Conservation (phyloP, 2,888 invertebrate genomes). For the Conistra vaccinii region DNA sequence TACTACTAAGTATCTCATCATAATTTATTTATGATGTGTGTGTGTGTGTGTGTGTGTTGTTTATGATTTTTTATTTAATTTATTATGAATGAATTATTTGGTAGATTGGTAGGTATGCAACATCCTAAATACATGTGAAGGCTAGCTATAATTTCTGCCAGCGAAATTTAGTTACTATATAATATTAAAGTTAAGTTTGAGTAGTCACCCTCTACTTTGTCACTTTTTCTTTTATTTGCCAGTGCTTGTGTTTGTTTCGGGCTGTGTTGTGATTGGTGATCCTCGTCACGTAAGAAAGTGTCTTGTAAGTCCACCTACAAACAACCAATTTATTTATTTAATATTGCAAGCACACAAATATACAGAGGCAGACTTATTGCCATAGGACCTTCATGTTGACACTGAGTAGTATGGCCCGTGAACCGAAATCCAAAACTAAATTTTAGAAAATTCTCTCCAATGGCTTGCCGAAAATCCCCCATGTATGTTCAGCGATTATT, state of each 20-base stretch:
- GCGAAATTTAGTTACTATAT: background rate
- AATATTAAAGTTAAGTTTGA: background rate
- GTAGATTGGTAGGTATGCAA: too few relatives aligned
- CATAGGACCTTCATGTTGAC: background rate
- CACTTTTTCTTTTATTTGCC: constrained; percentile 79
- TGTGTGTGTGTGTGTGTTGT: too few relatives aligned
- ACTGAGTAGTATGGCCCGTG: background rate
- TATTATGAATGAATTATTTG: too few relatives aligned
- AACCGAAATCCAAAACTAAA: background rate
- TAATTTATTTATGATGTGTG: too few relatives aligned
- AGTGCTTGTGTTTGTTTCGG: constrained; percentile 73
- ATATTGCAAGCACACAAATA: background rate
- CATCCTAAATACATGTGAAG: background rate
- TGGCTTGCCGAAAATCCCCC: background rate
- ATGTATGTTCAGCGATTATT: too few relatives aligned
- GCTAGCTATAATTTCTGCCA: background rate
- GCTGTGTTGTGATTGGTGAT: constrained; percentile 75
- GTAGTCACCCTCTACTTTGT: constrained; percentile 74
- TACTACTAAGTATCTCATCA: too few relatives aligned
- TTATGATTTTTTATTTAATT: too few relatives aligned
- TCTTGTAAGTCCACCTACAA: constrained; percentile 80
- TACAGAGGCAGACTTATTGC: background rate
- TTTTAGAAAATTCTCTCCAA: background rate
- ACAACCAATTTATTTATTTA: background rate
- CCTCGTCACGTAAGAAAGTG: constrained; percentile 80